Conservation (phyloP, 92 coral and sea anemone genomes). For the Actinernus sp. region DNA sequence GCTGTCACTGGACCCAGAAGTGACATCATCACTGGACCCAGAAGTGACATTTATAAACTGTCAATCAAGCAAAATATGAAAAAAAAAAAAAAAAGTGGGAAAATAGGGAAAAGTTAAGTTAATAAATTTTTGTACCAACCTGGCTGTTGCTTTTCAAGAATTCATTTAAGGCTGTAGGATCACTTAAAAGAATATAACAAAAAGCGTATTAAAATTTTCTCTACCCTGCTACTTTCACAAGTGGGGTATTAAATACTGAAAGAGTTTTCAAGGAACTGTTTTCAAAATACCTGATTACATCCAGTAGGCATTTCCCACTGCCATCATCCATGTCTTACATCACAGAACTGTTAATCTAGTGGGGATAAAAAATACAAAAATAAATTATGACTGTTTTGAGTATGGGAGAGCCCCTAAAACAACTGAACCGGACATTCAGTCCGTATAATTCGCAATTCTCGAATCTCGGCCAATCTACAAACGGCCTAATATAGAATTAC, state of each 20-base stretch:
- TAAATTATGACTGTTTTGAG: neutral
- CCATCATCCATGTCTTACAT: constrained; percentile 90
- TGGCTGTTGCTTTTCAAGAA: constrained; percentile 89
- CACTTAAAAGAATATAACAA: constrained; percentile 51
- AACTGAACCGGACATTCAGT: too few species aligned
- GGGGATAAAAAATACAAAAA: neutral
- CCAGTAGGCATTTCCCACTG: constrained; percentile 85
- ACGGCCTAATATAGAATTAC: neutral
- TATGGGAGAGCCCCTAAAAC: too few species aligned
- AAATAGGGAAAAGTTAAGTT: neutral
- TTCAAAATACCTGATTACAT: constrained; percentile 98
- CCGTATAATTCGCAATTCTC: neutral
- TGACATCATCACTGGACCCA: too few species aligned
- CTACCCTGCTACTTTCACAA: too few species aligned
- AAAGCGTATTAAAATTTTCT: constrained; percentile 1
- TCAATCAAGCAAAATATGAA: too few species aligned
- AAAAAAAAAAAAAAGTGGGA: too few species aligned
- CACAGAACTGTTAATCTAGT: constrained; percentile 1
- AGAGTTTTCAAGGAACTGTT: too few species aligned
- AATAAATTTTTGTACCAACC: constrained; percentile 37
- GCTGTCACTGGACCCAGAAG: too few species aligned
- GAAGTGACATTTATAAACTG: too few species aligned
- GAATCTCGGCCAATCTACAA: constrained; percentile 5
- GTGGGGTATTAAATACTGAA: too few species aligned
- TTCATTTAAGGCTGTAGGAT: constrained; percentile 94